Conservation (phyloP, 1,140 invertebrate genomes). For the Hypothenemus hampei region DNA sequence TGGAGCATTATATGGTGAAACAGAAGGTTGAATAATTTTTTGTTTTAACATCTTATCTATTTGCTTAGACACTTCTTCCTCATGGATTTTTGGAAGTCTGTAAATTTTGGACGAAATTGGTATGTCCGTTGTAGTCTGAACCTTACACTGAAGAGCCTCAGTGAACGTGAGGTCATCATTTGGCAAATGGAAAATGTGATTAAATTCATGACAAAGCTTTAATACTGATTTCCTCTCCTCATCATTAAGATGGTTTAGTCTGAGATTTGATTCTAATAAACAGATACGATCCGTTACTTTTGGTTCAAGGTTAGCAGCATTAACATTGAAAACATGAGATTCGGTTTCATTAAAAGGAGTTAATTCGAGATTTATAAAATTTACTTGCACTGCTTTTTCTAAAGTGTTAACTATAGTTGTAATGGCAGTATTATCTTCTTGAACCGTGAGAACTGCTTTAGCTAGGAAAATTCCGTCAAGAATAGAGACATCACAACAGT, state of each 20-base stretch:
- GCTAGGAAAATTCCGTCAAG: constrained; percentile 22
- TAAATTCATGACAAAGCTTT: background rate
- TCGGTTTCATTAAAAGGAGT: constrained; percentile 17
- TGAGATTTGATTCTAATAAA: constrained; percentile 14
- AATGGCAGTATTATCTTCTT: constrained; percentile 19
- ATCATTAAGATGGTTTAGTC: constrained; percentile 10
- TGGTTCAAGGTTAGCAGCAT: background rate
- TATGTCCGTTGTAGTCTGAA: constrained; percentile 9
- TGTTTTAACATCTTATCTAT: constrained; percentile 29
- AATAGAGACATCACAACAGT: constrained; percentile 17
- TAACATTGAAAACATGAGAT: constrained; percentile 2
- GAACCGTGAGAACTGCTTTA: constrained; percentile 13
- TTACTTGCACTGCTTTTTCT: background rate
- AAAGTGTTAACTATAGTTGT: constrained; percentile 28
- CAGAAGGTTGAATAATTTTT: constrained; percentile 24
- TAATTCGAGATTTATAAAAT: background rate
- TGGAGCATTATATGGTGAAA: constrained; percentile 31
- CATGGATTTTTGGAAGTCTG: constrained; percentile 23
- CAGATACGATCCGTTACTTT: background rate
- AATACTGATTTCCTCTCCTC: background rate
- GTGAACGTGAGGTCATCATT: constrained; percentile 6
- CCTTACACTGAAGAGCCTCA: constrained; percentile 9
- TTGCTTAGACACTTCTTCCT: constrained; percentile 28
- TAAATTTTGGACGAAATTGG: constrained; percentile 24
- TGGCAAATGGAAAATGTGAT: constrained; percentile 19